Percentiles rank a stretch among this genome's conserved stretches.
phyloP scores from a whole-genome alignment of 2,888 invertebrate species.

The Chymomyza fuscimana region DNA sequence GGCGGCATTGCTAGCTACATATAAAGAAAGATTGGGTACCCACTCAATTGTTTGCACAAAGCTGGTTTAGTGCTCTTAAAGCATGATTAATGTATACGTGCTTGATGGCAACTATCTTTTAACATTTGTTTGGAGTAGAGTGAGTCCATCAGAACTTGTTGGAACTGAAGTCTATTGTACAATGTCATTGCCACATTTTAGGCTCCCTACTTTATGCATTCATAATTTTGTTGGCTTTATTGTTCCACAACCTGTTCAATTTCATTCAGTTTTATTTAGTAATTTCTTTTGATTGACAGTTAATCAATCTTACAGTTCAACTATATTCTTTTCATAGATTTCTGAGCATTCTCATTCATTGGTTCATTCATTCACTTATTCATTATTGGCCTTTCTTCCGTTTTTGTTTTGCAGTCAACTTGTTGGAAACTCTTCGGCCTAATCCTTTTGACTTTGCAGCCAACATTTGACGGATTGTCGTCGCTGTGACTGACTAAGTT shows the following conservation, averaged over 20 bases:
- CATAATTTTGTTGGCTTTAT: slow-evolving; percentile 2
- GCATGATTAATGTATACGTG: slow-evolving; percentile 62
- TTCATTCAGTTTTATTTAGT: slow-evolving; percentile 49
- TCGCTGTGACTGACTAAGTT: slow-evolving; percentile 37
- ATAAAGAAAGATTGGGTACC: slow-evolving; percentile 9
- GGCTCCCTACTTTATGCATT: neutral
- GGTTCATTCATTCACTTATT: slow-evolving; percentile 40
- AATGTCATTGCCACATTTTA: neutral
- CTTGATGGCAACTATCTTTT: neutral
- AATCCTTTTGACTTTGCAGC: slow-evolving; percentile 69
- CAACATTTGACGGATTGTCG: slow-evolving; percentile 64
- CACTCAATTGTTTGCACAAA: slow-evolving; percentile 55
- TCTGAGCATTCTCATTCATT: slow-evolving; percentile 42
- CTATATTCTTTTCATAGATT: slow-evolving; percentile 62
- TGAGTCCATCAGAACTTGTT: neutral
- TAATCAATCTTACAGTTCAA: slow-evolving; percentile 64
- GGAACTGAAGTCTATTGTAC: neutral
- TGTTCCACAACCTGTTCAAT: slow-evolving; percentile 54
- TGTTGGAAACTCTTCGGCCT: slow-evolving; percentile 46
- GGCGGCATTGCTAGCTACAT: slow-evolving; percentile 13
- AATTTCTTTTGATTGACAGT: slow-evolving; percentile 63
- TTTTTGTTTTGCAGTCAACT: slow-evolving; percentile 44
- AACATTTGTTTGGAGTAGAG: neutral
- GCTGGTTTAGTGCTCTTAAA: slow-evolving; percentile 42
- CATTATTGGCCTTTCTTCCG: slow-evolving; percentile 20